Evolutionary conservation across 2,797 vertebrate genomes (phyloP).

Genomic region (Anas acuta): DNA sequence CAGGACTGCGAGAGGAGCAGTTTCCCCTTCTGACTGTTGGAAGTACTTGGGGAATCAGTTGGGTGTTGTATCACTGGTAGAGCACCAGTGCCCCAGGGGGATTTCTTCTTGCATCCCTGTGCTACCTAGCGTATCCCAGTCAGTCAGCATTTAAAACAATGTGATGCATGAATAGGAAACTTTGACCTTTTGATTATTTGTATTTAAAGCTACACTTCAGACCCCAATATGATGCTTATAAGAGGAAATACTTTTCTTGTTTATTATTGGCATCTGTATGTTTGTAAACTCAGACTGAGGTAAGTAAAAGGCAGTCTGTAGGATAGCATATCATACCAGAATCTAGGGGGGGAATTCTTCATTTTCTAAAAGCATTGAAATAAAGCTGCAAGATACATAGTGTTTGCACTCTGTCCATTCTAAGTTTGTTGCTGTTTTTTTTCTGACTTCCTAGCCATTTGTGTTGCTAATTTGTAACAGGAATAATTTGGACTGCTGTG

Average conservation of each 20-base stretch:
- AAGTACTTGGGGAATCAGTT: background rate
- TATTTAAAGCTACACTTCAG: background rate
- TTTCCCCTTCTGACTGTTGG: background rate
- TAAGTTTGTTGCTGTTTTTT: background rate
- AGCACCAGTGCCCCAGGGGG: background rate
- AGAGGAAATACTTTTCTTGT: background rate
- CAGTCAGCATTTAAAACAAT: background rate
- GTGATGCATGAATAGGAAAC: background rate
- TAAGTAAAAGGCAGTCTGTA: background rate
- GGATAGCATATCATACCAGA: background rate
- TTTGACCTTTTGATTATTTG: background rate
- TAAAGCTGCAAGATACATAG: background rate
- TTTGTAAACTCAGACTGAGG: background rate
- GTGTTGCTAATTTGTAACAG: background rate
- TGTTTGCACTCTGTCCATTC: background rate
- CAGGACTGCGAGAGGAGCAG: background rate
- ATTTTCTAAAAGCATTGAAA: background rate
- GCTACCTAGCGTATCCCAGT: background rate
- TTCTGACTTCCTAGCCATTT: background rate
- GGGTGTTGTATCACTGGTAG: background rate
- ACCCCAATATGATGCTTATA: background rate
- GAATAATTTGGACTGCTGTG: background rate
- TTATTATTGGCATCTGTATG: background rate
- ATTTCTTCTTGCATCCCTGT: background rate
- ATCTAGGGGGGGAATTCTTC: background rate